Percentiles rank a stretch among this genome's conserved stretches.
Conservation (phyloP, 2,888 invertebrate species). For the Drosophila prostipennis region DNA sequence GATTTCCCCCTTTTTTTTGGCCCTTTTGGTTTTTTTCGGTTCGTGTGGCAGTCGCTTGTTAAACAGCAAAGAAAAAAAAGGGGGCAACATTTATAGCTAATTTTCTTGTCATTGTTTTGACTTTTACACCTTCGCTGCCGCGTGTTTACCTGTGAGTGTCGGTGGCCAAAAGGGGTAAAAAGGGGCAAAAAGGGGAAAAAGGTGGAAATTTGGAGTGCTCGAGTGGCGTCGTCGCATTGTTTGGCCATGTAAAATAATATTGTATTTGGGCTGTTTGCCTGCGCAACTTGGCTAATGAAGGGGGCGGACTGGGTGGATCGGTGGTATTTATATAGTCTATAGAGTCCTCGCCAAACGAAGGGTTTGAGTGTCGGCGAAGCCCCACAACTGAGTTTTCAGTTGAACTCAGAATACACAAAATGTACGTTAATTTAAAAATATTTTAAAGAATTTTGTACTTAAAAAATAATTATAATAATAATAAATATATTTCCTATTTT, state of each 20-base stretch:
- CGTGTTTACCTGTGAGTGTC: conserved; percentile 49
- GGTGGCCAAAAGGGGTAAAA: not conserved
- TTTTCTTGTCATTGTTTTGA: conserved; percentile 61
- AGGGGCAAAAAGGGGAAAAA: not conserved
- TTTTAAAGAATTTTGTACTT: no score
- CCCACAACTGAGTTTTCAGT: conserved; percentile 4
- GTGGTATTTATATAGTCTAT: not conserved
- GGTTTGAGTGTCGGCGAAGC: conserved; percentile 42
- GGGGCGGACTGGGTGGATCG: conserved; percentile 6
- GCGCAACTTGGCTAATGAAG: conserved; percentile 64
- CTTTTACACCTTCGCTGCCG: conserved; percentile 52
- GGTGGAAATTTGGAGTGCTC: conserved; percentile 15
- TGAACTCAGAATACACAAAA: no score
- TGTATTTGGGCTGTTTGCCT: conserved; percentile 54
- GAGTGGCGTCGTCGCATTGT: conserved; percentile 52
- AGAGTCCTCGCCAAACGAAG: conserved; percentile 1
- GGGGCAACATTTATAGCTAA: conserved; percentile 52
- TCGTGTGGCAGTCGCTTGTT: conserved; percentile 42
- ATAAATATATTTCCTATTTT: no score
- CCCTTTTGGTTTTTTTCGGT: conserved; percentile 5
- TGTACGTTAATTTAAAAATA: no score
- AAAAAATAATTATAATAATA: no score
- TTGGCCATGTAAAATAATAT: conserved; percentile 71
- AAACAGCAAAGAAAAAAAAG: conserved; percentile 42
- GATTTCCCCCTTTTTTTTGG: conserved; percentile 10